phyloP scores from a whole-genome alignment of 2,888 invertebrate genomes.

The Drosophila acutilabella region DNA sequence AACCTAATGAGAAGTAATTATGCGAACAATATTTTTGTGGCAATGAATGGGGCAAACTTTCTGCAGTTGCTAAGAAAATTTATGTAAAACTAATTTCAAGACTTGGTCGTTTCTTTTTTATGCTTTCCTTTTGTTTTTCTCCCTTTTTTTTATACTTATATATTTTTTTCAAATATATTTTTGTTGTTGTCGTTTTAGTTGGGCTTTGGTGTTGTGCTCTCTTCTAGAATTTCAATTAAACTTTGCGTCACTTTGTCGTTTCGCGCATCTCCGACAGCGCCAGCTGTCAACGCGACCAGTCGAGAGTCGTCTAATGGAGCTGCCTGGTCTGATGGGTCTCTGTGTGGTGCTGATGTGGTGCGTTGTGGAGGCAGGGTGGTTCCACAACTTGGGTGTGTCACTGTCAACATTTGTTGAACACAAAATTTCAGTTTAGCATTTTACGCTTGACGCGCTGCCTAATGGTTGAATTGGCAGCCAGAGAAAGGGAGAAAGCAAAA shows the following conservation, averaged over 20 bases:
- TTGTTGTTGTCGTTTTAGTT: constrained; percentile 15
- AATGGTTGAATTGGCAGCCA: constrained; percentile 56
- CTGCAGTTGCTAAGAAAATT: constrained; percentile 33
- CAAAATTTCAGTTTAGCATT: constrained; percentile 77
- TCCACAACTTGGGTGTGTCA: constrained; percentile 52
- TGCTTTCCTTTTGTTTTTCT: constrained; percentile 2
- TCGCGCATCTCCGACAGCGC: constrained; percentile 47
- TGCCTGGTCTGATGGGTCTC: constrained; percentile 17
- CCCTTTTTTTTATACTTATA: no score
- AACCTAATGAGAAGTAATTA: constrained; percentile 39
- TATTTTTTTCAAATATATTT: background rate
- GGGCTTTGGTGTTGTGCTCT: constrained; percentile 23
- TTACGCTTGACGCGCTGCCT: constrained; percentile 72
- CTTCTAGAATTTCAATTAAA: constrained; percentile 75
- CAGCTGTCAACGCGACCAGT: constrained; percentile 65
- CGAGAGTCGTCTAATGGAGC: constrained; percentile 62
- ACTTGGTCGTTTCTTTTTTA: constrained; percentile 20
- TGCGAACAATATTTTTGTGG: constrained; percentile 46
- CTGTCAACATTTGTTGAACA: constrained; percentile 79
- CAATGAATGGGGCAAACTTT: constrained; percentile 31
- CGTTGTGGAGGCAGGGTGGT: constrained; percentile 18
- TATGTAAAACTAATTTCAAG: constrained; percentile 76
- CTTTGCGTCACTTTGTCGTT: constrained; percentile 71
- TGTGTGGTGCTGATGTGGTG: background rate
- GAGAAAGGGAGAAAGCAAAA: background rate